Evolutionary conservation across 2,797 vertebrate genomes (phyloP), one percentile per base, ranked within the genome.

Genomic region (Toxotes lorentzi): DNA sequence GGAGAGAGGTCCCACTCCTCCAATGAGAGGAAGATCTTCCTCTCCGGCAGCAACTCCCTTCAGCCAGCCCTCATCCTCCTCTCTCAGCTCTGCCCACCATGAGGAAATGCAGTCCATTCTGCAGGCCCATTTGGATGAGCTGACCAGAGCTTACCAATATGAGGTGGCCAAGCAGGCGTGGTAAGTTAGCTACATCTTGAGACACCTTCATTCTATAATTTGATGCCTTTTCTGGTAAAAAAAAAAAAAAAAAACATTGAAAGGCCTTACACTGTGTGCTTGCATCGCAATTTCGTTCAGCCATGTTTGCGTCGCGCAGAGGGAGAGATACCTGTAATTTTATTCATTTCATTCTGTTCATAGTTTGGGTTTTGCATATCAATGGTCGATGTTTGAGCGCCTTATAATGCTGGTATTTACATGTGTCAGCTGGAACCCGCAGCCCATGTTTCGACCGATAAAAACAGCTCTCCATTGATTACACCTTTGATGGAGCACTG

Each of bases 61-160:
- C 83, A 96, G 96, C 62, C 97, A 97, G 57, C 96, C 91, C 3
- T 97, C 97, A 0, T 97, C 97, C 24, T 97, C 97, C 58, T 97
- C 97, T 5, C 95, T 99, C 40, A 97, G 96, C 0, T 97, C 97
- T n/a, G 96, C 96, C 70, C 97, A 97, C 68, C 94, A 97, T n/a
- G 97, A 99, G 38, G 97, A 99, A 84, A 97, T 98, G 96, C 97
- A 99, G 47, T 97, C 97, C 63, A 98, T 97, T 93, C 91, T 99
- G 71, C 97, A 98, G 59, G 97, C 97, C 73, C 97, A 98, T 82
- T 93, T 99, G 65, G 97, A 99, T 56, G 97, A 99, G 88, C 89
- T 99, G 84, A 99, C 97, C 41, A 94, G 97, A 79, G 97, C 97
- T 71, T 99, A 99, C 92, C 97, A 99, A 74, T 97, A 98, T 54